Conservation (phyloP, 2,113 vertebrate genomes). For the Tachycineta bicolor region DNA sequence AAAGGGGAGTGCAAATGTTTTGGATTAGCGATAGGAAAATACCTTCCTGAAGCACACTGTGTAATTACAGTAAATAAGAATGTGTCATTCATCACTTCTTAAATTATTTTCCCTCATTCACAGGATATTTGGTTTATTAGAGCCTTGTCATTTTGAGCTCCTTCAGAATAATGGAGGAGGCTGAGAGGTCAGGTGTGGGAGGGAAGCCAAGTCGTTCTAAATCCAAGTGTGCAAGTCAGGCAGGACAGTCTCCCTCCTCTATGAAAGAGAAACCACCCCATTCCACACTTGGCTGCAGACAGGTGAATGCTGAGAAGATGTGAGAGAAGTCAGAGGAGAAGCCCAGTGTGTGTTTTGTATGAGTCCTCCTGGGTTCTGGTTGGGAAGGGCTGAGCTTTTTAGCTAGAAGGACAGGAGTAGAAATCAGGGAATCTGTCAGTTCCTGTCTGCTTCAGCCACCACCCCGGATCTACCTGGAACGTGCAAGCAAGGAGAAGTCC, state of each 20-base stretch:
- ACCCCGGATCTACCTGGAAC: not conserved
- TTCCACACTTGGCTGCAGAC: not conserved
- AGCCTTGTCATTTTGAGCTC: not conserved
- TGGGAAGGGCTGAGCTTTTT: not conserved
- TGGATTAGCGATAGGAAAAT: not conserved
- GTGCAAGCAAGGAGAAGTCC: not conserved
- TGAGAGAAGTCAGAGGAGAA: not conserved
- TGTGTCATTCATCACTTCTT: conserved; percentile 15
- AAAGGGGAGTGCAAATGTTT: not conserved
- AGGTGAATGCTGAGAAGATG: not conserved
- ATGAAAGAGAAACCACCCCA: not conserved
- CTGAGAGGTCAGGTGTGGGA: not conserved
- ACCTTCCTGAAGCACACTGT: not conserved
- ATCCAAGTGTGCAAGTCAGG: not conserved
- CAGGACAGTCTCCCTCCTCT: not conserved
- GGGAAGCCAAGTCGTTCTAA: not conserved
- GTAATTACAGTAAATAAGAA: conserved; percentile 18
- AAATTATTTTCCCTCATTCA: not conserved
- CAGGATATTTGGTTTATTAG: not conserved
- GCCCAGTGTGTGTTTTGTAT: not conserved
- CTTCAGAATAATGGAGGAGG: not conserved
- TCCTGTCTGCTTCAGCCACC: not conserved
- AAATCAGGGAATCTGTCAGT: not conserved
- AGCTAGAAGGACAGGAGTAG: not conserved
- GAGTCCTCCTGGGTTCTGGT: not conserved